phyloP scores from a whole-genome alignment of 2,113 vertebrate species.

The Hydrolagus affinis region DNA sequence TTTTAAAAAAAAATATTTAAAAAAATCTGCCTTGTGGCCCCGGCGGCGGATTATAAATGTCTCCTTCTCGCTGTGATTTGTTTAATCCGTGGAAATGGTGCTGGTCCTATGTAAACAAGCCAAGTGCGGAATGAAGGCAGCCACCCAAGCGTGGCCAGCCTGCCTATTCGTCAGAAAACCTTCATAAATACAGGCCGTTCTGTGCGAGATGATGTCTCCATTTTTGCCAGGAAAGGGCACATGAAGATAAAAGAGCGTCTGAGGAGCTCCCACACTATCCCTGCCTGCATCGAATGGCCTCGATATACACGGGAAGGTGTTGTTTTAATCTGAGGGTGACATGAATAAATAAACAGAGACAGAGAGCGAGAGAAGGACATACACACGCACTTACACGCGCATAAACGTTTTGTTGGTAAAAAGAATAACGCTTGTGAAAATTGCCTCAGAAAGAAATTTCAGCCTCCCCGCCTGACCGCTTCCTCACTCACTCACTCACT shows the following conservation, averaged over 20 bases:
- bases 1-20: too few relatives aligned
- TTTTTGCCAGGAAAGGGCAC: slow-evolving; percentile 80
- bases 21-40: slow-evolving; percentile 80
- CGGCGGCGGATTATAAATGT: slow-evolving; percentile 90
- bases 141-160: slow-evolving; percentile 77
- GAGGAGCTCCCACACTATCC: slow-evolving; percentile 36
- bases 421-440: not conserved
- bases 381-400: too few relatives aligned
- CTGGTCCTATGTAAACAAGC: slow-evolving; percentile 96
- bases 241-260: slow-evolving; percentile 69
- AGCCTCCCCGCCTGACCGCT: slow-evolving; percentile 4
- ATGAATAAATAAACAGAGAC: too few relatives aligned
- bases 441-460: not conserved
- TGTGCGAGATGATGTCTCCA: slow-evolving; percentile 89
- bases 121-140: slow-evolving; percentile 88
- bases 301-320: not conserved
- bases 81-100: slow-evolving; percentile 97
- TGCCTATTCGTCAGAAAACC: slow-evolving; percentile 92
- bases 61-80: slow-evolving; percentile 88
- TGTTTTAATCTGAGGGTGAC: not conserved
- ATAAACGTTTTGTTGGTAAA: not conserved
- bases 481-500: too few relatives aligned
- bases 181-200: slow-evolving; percentile 81
- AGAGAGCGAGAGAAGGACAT: not conserved
- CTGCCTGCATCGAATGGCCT: slow-evolving; percentile 16